Evolutionary conservation across 2,888 invertebrate species (phyloP).

Genomic region (Volucella inanis): DNA sequence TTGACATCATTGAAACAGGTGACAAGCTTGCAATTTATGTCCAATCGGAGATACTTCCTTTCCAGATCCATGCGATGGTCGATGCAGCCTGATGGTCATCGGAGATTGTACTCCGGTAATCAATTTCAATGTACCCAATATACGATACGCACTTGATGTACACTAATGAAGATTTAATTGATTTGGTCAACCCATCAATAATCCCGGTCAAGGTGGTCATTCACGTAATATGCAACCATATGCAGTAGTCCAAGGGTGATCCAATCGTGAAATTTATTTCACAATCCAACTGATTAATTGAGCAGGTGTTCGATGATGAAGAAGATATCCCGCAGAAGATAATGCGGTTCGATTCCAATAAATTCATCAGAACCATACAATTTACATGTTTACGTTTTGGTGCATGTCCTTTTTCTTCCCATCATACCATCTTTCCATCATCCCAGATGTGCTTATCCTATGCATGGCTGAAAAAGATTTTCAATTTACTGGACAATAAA

Average conservation of each 20-base stretch:
- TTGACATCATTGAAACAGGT: conserved; percentile 25
- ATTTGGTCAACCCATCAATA: conserved; percentile 69
- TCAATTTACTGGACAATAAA: conserved; percentile 61
- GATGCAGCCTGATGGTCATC: conserved; percentile 62
- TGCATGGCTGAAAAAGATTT: conserved; percentile 41
- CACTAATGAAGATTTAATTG: conserved; percentile 72
- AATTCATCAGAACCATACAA: conserved; percentile 49
- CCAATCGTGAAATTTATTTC: conserved; percentile 62
- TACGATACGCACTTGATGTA: conserved; percentile 48
- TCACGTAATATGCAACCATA: conserved; percentile 4
- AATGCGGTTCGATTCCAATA: conserved; percentile 10
- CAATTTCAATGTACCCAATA: conserved; percentile 58
- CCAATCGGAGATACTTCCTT: conserved; percentile 16
- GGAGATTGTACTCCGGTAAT: conserved; percentile 49
- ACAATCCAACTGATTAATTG: conserved; percentile 67
- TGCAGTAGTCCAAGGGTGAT: conserved; percentile 20
- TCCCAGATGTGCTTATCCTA: conserved; percentile 47
- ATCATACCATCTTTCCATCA: conserved; percentile 4
- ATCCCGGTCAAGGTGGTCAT: conserved; percentile 33
- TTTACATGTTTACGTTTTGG: conserved; percentile 31
- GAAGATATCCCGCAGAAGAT: conserved; percentile 39
- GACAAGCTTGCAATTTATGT: conserved; percentile 49
- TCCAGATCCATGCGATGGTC: conserved; percentile 40
- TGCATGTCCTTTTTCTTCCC: not conserved
- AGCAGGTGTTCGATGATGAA: conserved; percentile 64